phyloP scores from a whole-genome alignment of 2,888 invertebrate genomes.

The Hypomecis punctinalis region DNA sequence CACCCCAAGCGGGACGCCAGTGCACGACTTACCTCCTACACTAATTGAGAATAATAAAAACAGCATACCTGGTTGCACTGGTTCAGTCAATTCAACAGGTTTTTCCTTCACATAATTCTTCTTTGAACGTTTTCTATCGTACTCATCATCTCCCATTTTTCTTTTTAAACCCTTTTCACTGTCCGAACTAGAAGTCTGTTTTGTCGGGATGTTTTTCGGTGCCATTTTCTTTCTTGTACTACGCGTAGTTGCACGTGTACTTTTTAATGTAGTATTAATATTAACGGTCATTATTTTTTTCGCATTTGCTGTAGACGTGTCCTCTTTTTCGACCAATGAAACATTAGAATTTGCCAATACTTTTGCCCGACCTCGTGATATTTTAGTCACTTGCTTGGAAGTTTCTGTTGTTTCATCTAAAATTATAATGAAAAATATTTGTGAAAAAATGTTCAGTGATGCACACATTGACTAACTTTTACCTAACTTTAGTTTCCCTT shows the following conservation, averaged over 20 bases:
- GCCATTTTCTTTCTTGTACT: constrained; percentile 4
- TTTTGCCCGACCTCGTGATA: background rate
- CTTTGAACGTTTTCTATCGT: too few species aligned
- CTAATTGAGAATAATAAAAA: too few species aligned
- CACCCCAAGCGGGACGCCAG: too few species aligned
- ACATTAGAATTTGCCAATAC: background rate
- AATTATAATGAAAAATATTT: background rate
- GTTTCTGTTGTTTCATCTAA: background rate
- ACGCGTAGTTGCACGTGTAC: background rate
- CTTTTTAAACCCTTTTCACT: background rate
- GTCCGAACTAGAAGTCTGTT: constrained; percentile 6
- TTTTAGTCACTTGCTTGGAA: background rate
- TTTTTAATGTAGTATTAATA: too few species aligned
- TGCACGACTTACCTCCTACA: too few species aligned
- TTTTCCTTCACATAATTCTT: too few species aligned
- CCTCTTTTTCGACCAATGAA: background rate
- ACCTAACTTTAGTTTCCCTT: too few species aligned
- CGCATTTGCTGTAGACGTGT: background rate
- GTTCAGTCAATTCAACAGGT: too few species aligned
- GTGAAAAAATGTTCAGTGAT: too few species aligned
- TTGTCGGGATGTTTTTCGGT: background rate
- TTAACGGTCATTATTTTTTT: background rate
- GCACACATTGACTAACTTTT: too few species aligned
- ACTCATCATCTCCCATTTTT: background rate
- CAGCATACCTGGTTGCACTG: too few species aligned